Conservation (phyloP, 2,888 invertebrate genomes). For the Dicyrtomina minuta region DNA sequence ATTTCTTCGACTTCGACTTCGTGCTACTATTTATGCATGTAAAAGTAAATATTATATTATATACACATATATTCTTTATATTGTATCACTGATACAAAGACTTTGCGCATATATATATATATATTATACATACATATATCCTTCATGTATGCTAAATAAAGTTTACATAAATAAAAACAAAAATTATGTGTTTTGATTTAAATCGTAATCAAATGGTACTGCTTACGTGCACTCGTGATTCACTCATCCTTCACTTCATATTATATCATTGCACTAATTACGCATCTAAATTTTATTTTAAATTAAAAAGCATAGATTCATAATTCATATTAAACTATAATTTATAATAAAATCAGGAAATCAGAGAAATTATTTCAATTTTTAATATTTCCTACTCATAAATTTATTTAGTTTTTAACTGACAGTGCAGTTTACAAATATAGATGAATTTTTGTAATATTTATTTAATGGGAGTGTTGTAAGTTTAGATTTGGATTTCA, state of each 20-base stretch:
- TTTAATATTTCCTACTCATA: too few relatives aligned
- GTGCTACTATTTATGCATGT: slow-evolving; percentile 6
- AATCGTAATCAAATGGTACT: neutral
- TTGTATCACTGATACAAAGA: neutral
- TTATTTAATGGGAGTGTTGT: too few relatives aligned
- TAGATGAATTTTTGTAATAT: too few relatives aligned
- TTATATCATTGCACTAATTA: too few relatives aligned
- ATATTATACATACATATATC: slow-evolving; percentile 3
- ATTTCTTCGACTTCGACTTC: neutral
- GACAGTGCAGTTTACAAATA: too few relatives aligned
- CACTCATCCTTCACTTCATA: neutral
- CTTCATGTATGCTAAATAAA: neutral
- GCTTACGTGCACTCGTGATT: neutral
- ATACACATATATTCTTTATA: slow-evolving; percentile 11
- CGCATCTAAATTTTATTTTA: too few relatives aligned
- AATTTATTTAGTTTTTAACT: too few relatives aligned
- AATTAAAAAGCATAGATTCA: too few relatives aligned
- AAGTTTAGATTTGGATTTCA: too few relatives aligned
- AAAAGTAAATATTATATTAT: slow-evolving; percentile 4
- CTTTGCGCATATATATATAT: neutral
- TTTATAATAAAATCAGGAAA: too few relatives aligned
- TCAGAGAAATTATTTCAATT: too few relatives aligned
- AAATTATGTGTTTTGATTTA: slow-evolving; percentile 18
- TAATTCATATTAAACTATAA: too few relatives aligned
- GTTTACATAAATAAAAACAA: slow-evolving; percentile 1